Percentiles rank a stretch among this genome's conserved stretches.
These are phyloP conservation scores for Phrynocephalus guinanensis DNA, from an alignment of 2,797 vertebrate genomes.

Conservation along the genomic window DNA sequence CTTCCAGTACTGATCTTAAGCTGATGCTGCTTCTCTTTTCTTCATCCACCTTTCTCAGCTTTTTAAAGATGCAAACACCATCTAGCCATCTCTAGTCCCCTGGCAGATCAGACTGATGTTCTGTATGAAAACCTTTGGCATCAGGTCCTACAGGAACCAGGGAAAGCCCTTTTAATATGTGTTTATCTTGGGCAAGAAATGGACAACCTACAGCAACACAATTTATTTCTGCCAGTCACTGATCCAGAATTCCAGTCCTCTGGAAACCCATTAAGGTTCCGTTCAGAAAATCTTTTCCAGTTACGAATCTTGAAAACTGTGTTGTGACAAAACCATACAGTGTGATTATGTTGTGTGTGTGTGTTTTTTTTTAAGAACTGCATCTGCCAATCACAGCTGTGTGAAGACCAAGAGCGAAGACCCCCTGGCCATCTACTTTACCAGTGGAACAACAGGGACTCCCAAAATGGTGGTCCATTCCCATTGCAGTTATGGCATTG, in stretches of 20 bases:
- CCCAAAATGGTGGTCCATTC: conserved; percentile 87
- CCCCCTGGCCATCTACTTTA: conserved; percentile 83
- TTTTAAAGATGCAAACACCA: background rate
- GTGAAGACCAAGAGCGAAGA: conserved; percentile 79
- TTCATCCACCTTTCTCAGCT: no score
- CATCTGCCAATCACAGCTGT: conserved; percentile 77
- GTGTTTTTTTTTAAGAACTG: conserved; percentile 69
- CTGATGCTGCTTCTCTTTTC: no score
- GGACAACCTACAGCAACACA: no score
- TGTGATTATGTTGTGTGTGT: accelerated
- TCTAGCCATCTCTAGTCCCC: no score
- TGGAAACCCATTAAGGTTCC: no score
- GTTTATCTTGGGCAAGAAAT: background rate
- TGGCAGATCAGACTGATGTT: background rate
- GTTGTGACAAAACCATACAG: background rate
- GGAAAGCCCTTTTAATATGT: background rate
- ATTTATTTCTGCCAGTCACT: no score
- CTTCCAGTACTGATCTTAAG: background rate
- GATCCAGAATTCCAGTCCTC: background rate
- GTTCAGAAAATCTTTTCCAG: background rate
- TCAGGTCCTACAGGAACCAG: background rate
- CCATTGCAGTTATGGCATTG: conserved; percentile 81
- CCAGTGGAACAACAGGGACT: conserved; percentile 85
- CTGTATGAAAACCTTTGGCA: background rate
- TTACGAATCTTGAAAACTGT: background rate